Evolutionary conservation across 2,113 vertebrate genomes (phyloP).

Genomic region (Anthoscopus minutus): DNA sequence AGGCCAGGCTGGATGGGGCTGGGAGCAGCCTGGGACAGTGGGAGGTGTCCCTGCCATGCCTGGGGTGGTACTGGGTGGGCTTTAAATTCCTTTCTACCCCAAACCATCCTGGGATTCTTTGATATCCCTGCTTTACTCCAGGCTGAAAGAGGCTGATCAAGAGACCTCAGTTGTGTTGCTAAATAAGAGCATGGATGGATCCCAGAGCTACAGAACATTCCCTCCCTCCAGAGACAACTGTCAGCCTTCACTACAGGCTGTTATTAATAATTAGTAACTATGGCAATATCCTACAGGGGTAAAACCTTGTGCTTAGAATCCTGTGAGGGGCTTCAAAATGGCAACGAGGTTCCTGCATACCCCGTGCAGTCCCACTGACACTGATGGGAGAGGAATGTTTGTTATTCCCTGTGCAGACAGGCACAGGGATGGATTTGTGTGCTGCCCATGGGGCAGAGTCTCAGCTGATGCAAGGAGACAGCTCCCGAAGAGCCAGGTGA

Average conservation of each 20-base stretch:
- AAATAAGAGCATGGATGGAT: not conserved
- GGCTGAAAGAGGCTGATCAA: not conserved
- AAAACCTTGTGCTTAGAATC: not conserved
- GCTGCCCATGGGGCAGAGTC: not conserved
- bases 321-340: not conserved
- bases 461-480: not conserved
- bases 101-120: not conserved
- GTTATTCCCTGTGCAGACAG: not conserved
- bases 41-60: not conserved
- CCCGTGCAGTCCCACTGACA: not conserved
- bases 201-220: not conserved
- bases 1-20: not conserved
- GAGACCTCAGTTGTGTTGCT: not conserved
- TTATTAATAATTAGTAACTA: not conserved
- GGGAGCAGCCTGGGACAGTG: not conserved
- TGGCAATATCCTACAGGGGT: not conserved
- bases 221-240: not conserved
- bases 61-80: not conserved
- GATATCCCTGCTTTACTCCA: not conserved
- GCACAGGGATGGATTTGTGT: accelerated
- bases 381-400: not conserved
- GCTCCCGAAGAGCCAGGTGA: not conserved
- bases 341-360: not conserved
- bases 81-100: not conserved
- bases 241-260: not conserved